These are phyloP conservation scores for Eristalinus aeneus DNA, from an alignment of 2,888 invertebrate genomes.

Conservation along the genomic window DNA sequence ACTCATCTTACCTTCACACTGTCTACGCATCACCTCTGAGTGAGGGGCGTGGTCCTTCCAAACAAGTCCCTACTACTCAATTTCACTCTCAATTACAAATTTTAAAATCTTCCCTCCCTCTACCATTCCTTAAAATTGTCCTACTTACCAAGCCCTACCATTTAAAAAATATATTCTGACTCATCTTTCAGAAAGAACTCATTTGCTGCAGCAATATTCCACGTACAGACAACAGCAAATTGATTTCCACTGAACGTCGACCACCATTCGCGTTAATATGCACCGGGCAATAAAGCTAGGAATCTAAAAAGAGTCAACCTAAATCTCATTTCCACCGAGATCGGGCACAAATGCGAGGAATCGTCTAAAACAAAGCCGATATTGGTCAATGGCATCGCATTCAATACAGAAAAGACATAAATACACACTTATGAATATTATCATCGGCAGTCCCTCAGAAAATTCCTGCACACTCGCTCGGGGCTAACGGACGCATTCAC, in stretches of 20 bases:
- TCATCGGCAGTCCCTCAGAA: conserved; percentile 18
- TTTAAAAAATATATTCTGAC: no score
- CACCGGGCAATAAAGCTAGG: background rate
- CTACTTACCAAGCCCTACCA: no score
- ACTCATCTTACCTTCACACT: no score
- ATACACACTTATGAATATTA: conserved; percentile 42
- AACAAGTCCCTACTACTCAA: no score
- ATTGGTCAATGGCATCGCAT: conserved; percentile 59
- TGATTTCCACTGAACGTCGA: background rate
- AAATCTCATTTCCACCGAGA: background rate
- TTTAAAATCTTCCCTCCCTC: no score
- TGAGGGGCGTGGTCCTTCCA: no score
- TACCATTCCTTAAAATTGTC: no score
- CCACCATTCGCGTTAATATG: background rate
- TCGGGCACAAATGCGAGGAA: background rate
- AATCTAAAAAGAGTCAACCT: background rate
- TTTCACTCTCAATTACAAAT: no score
- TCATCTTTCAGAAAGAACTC: background rate
- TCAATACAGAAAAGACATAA: conserved; percentile 16
- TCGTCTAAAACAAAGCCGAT: conserved; percentile 23
- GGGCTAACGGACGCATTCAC: conserved; percentile 64
- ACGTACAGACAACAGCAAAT: background rate
- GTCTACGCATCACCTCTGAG: no score
- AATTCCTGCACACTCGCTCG: conserved; percentile 62
- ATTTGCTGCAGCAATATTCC: background rate